Evolutionary conservation across 1,140 invertebrate genomes (phyloP), one percentile per base, ranked within the genome.

Genomic region (Oncopeltus fasciatus): DNA sequence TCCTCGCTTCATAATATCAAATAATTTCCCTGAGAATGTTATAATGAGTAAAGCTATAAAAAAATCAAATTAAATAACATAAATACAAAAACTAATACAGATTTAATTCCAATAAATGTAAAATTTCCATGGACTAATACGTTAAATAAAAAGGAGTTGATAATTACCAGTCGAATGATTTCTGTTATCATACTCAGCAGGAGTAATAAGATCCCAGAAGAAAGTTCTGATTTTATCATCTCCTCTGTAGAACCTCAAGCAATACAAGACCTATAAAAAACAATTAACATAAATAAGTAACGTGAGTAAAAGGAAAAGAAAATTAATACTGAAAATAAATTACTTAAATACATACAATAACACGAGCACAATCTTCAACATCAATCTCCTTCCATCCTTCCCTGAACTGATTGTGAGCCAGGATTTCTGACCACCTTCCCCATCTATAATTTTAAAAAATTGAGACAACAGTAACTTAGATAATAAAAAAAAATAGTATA

Each of bases 151-250:
- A 12, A 38, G 12, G 8, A 33, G 4, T 46, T n/a, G 38, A 16
- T 27, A 57, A 64, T 66, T 70, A 78, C 78, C 77, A 65, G 75
- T n/a, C n/a, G n/a, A 86, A 72, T 93, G 87, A 76, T 93, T 82
- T 67, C 76, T 90, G 68, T 85, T 49, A 47, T 58, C 86, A 60
- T 90, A 88, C 75, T 91, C 86, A 62, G 83, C 78, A 1, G 92
- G 92, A 21, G 89, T 86, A 59, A 95, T 93, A 1, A 99, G 76
- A 72, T 98, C 94, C 87, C 92, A 98, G 65, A 98, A 94, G 70
- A 98, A 99, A 68, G 84, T 87, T 70, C 95, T 87, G 62, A 98
- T 96, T 75, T 96, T 96, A 71, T 98, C 95, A 75, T 99, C 97
- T 0, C 96, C 96, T 70, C 91, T 86, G 75, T 96, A 98, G 73